Conservation (phyloP, 2,113 vertebrate genomes). For the Mobula birostris region DNA sequence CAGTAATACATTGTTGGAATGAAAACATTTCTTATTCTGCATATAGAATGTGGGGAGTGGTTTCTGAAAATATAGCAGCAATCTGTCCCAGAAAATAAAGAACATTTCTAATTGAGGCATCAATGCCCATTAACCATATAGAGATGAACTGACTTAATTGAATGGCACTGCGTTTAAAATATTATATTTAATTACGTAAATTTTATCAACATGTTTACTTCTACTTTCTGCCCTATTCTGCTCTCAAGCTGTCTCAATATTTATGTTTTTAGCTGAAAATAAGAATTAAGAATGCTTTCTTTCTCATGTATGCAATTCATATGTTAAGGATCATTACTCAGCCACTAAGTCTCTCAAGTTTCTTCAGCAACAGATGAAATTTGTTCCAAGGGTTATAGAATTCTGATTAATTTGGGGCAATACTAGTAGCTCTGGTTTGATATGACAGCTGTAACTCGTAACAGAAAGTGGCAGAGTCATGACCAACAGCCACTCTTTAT, state of each 20-base stretch:
- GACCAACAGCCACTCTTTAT: not conserved
- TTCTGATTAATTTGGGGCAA: not conserved
- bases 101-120: not conserved
- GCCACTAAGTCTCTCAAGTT: not conserved
- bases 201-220: not conserved
- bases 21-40: not conserved
- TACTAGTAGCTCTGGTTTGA: too few relatives aligned
- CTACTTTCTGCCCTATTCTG: not conserved
- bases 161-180: not conserved
- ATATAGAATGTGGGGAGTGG: not conserved
- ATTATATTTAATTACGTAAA: not conserved
- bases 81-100: not conserved
- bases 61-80: not conserved
- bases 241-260: not conserved
- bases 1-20: not conserved
- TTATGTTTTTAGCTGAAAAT: not conserved
- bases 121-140: not conserved
- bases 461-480: not conserved
- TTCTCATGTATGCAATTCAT: not conserved
- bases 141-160: not conserved
- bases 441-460: conserved; percentile 4
- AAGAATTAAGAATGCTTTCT: not conserved
- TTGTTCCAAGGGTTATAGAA: not conserved
- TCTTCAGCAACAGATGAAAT: not conserved
- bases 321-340: too few relatives aligned